Percentiles rank a stretch among this genome's conserved stretches.
Conservation (phyloP, 2,797 vertebrate species). For the Squalus acanthias region DNA sequence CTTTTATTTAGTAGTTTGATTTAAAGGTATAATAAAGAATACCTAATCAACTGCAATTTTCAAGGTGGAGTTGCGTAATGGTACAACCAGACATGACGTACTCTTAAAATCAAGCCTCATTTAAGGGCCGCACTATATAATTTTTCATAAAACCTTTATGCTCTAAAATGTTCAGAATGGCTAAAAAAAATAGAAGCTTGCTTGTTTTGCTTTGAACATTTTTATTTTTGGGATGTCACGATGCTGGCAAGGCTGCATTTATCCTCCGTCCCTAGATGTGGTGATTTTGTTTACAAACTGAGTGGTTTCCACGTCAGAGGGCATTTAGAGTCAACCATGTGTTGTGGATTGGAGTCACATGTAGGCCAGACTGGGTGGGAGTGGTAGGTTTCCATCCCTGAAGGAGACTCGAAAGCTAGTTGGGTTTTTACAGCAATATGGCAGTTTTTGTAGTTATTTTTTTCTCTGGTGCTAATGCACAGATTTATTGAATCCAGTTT, state of each 20-base stretch:
- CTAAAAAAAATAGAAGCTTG: neutral
- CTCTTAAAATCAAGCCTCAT: neutral
- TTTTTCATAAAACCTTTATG: neutral
- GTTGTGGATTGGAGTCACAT: neutral
- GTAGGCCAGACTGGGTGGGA: neutral
- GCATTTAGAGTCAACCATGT: neutral
- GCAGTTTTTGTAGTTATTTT: neutral
- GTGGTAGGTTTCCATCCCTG: neutral
- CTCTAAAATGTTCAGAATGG: neutral
- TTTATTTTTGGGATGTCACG: neutral
- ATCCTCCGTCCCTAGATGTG: neutral
- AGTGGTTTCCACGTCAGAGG: neutral
- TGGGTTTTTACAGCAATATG: neutral
- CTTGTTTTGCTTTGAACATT: neutral
- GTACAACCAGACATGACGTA: neutral
- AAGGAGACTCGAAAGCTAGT: neutral
- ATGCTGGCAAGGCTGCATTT: neutral
- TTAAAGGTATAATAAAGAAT: neutral
- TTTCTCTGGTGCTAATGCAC: neutral
- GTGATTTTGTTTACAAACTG: neutral
- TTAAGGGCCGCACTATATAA: neutral
- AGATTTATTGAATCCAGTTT: neutral
- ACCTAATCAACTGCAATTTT: neutral
- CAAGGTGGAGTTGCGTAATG: neutral
- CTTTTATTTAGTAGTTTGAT: neutral